Conservation (phyloP, 2,888 invertebrate genomes). For the Helobdella robusta region DNA sequence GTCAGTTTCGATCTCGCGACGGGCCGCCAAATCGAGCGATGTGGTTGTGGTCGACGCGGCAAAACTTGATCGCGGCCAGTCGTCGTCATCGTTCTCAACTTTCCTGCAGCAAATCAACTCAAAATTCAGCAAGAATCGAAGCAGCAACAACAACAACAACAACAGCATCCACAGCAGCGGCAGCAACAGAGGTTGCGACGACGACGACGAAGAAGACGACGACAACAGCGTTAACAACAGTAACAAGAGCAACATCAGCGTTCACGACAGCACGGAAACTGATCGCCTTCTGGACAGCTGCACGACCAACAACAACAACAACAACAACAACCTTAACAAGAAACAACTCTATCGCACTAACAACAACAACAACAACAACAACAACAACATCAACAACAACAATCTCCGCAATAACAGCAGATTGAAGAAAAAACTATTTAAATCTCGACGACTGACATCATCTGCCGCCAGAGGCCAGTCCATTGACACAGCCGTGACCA, state of each 20-base stretch:
- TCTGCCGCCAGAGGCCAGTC: not conserved
- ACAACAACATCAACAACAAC: too few species aligned
- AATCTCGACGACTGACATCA: not conserved
- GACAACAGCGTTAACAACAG: not conserved
- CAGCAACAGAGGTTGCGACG: not conserved
- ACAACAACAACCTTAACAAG: not conserved
- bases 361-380: too few species aligned
- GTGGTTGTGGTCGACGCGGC: too few species aligned
- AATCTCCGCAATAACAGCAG: too few species aligned
- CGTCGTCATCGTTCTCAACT: too few species aligned
- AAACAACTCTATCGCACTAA: not conserved
- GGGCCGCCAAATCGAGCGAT: too few species aligned
- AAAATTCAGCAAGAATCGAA: too few species aligned
- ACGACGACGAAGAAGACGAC: not conserved
- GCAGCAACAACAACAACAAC: not conserved
- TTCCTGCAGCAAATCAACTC: too few species aligned
- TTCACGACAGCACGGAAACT: slow-evolving; percentile 4
- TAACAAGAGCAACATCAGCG: not conserved
- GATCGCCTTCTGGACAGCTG: slow-evolving; percentile 9
- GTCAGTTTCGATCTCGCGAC: too few species aligned
- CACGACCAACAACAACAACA: not conserved
- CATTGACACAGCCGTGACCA: too few species aligned
- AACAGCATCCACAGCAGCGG: not conserved
- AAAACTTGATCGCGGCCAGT: too few species aligned
- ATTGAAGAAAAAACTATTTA: not conserved